These are phyloP conservation scores for Ephydatia muelleri DNA, from an alignment of 37 sponge, comb jelly and placozoan species.

Conservation along the genomic window DNA sequence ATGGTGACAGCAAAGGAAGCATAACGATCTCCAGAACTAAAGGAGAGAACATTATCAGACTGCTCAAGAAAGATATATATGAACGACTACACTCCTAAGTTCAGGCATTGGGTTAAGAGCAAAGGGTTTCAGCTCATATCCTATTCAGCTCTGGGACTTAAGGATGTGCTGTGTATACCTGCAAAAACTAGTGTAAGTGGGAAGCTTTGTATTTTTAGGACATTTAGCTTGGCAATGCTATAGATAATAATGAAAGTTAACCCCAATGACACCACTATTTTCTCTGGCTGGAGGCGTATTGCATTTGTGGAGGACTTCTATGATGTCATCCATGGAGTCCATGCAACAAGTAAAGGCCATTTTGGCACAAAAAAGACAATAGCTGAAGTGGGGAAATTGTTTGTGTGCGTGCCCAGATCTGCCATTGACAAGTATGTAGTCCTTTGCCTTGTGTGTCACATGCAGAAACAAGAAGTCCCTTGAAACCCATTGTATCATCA, in stretches of 20 bases:
- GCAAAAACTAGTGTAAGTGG: constrained; percentile 26
- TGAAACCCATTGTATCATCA: constrained; percentile 39
- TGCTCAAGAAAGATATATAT: not conserved
- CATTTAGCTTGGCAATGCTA: too few relatives aligned
- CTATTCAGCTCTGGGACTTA: constrained; percentile 11
- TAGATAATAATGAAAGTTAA: constrained; percentile 3
- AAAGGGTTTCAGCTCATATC: constrained; percentile 10
- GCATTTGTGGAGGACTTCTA: constrained; percentile 28
- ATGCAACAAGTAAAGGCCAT: constrained; percentile 7
- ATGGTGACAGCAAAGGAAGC: too few relatives aligned
- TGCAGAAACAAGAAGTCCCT: constrained; percentile 24
- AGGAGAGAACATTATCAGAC: not conserved
- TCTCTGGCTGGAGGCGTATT: constrained; percentile 21
- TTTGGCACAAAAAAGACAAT: constrained; percentile 15
- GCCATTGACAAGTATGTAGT: constrained; percentile 25
- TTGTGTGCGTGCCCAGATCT: constrained; percentile 31
- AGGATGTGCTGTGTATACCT: constrained; percentile 32
- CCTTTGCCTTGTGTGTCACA: constrained; percentile 26
- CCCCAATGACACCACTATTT: constrained; percentile 5
- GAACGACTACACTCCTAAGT: constrained; percentile 3
- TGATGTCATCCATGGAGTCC: constrained; percentile 6
- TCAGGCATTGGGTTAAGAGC: constrained; percentile 34
- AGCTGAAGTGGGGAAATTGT: constrained; percentile 20
- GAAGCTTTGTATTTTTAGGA: not conserved
- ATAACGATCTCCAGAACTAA: not conserved